Conservation (phyloP, 2,113 vertebrate genomes). For the Uria aalge region DNA sequence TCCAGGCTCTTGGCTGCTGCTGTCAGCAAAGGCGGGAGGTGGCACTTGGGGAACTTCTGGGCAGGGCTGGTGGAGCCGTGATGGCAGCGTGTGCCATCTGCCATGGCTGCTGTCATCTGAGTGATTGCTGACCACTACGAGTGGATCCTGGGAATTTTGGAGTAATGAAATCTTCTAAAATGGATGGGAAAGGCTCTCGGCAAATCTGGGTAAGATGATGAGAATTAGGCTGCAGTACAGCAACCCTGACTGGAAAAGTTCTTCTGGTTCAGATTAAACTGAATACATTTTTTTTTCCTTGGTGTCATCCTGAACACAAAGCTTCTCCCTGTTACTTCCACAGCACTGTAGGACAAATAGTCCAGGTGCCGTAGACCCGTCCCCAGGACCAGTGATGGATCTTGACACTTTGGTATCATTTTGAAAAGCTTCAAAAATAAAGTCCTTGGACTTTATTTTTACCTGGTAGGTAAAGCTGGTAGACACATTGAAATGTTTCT, state of each 20-base stretch:
- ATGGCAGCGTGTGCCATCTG: not conserved
- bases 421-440: not conserved
- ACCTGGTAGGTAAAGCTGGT: not conserved
- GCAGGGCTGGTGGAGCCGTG: not conserved
- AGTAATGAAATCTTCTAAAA: not conserved
- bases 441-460: not conserved
- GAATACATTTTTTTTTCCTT: not conserved
- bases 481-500: not conserved
- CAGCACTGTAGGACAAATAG: not conserved
- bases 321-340: not conserved
- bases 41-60: not conserved
- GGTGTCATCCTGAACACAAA: not conserved
- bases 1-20: not conserved
- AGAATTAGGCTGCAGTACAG: not conserved
- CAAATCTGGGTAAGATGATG: not conserved
- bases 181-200: not conserved
- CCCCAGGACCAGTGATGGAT: not conserved
- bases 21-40: not conserved
- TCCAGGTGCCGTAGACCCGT: not conserved
- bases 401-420: accelerated
- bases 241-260: not conserved
- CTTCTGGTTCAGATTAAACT: not conserved
- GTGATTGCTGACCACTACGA: accelerated
- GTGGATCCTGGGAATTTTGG: not conserved
- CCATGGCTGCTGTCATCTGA: not conserved